Conservation (phyloP, 2,797 vertebrate species). For the Meda fulgida region DNA sequence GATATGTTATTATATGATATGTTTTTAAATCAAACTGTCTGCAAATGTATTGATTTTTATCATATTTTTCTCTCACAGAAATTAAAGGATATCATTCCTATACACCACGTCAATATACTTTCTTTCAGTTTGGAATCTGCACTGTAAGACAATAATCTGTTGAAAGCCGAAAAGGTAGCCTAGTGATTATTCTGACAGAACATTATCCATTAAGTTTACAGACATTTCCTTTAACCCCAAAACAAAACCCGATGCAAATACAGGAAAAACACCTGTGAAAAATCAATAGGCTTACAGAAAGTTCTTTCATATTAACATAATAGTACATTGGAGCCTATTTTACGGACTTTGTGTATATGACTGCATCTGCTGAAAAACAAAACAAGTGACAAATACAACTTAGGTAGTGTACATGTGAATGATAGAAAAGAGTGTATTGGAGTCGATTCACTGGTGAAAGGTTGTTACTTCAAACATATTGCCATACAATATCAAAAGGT, state of each 20-base stretch:
- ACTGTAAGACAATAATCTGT: not conserved
- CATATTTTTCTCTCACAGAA: not conserved
- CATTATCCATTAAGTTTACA: not conserved
- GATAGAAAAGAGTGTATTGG: not conserved
- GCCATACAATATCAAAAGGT: slow-evolving; percentile 3
- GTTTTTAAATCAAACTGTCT: not conserved
- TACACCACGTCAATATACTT: not conserved
- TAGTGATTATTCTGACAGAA: not conserved
- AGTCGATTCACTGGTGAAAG: not conserved
- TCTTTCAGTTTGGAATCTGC: not conserved
- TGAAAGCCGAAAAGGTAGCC: not conserved
- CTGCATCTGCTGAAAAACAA: not conserved
- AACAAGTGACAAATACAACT: not conserved
- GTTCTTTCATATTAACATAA: not conserved
- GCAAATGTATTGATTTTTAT: not conserved
- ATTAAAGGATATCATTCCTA: not conserved
- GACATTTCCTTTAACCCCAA: not conserved
- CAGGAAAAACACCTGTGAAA: not conserved
- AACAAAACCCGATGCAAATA: not conserved
- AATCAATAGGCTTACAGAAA: not conserved
- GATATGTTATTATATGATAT: too few species aligned
- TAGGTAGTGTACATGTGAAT: not conserved
- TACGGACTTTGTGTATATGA: not conserved
- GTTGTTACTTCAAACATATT: not conserved
- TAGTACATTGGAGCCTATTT: not conserved